Evolutionary conservation across 2,797 vertebrate genomes (phyloP), one percentile per base, ranked within the genome.

Genomic region (Scarus forsteni): DNA sequence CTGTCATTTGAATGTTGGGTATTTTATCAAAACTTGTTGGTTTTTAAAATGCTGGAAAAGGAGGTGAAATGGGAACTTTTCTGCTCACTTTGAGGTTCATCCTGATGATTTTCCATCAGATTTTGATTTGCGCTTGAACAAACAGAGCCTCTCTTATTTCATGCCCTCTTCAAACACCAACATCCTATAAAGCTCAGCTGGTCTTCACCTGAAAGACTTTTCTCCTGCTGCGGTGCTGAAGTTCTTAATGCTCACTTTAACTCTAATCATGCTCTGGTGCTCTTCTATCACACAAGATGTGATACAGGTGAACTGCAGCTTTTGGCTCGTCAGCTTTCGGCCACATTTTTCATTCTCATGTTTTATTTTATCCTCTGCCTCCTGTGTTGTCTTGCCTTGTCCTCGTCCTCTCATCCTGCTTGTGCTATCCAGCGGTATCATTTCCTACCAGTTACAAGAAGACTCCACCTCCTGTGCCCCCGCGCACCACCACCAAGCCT

Each of bases 401-500:
- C 89, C 79, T 88, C 64, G 82, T 91, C 88, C 79, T 89, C 73
- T 92, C 92, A 91, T 88, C 79, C 71, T 86, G 87, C 90, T 90
- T 86, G 79, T 86, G 86, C 88, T 77, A 85, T 88, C 3, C 82
- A 96, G 95, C 89, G 62, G 93, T 97, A 84, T 96, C 98, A 81
- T 98, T 97, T 5, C 93, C 94, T 77, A 93, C 96, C 36, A 97
- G 95, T 93, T 98, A 97, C 89, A 99, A 98, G 86, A 99, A 98
- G 94, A 97, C 96, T 0, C 97, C 98, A 0, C 98, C 98, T 1
- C 98, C 98, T 0, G 98, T 99, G 70, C 98, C 97, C 56, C 97
- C 97, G 7, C 96, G 97, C 69, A 95, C 96, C 86, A 97, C 97
- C 88, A 98, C 97, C 87, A 99, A 98, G 93, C 98, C 98, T 5